Evolutionary conservation across 2,113 vertebrate species (phyloP).

Genomic region (Hippocampus zosterae): DNA sequence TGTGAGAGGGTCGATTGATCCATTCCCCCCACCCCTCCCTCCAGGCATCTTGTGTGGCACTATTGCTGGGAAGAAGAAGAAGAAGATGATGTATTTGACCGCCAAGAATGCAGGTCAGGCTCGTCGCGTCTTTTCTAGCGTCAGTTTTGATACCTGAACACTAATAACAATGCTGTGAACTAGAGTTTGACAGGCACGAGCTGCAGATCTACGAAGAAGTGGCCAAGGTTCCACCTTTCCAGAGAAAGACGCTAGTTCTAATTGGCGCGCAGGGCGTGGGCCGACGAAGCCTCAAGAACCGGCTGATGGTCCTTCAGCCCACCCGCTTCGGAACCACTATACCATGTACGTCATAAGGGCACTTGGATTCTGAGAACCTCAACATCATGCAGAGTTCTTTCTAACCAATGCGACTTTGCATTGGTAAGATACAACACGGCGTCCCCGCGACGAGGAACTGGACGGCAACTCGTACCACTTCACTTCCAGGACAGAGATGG

Average conservation of each 20-base stretch:
- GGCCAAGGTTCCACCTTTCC: constrained; percentile 94
- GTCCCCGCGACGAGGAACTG: constrained; percentile 88
- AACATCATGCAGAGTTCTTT: no score
- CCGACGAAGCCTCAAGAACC: constrained; percentile 93
- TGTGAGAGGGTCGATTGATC: background rate
- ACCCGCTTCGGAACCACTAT: constrained; percentile 90
- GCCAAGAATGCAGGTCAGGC: constrained; percentile 90
- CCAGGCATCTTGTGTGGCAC: constrained; percentile 93
- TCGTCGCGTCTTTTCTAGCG: background rate
- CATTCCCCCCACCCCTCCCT: no score
- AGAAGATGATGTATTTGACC: constrained; percentile 99
- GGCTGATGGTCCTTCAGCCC: constrained; percentile 88
- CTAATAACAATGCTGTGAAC: background rate
- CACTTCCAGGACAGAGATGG: constrained; percentile 89
- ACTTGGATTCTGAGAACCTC: background rate
- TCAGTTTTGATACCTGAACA: background rate
- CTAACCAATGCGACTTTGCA: background rate
- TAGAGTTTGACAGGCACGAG: constrained; percentile 97
- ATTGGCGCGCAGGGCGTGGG: constrained; percentile 97
- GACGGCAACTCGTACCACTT: constrained; percentile 91
- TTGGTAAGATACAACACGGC: constrained; percentile 85
- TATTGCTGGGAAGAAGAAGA: constrained; percentile 93
- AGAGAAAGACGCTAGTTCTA: constrained; percentile 93
- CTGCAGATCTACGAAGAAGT: constrained; percentile 98
- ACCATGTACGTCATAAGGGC: constrained; percentile 74